Base-by-base conservation (phyloP, 64 coral and sea anemone genomes). In the Anthopleura sola region DNA sequence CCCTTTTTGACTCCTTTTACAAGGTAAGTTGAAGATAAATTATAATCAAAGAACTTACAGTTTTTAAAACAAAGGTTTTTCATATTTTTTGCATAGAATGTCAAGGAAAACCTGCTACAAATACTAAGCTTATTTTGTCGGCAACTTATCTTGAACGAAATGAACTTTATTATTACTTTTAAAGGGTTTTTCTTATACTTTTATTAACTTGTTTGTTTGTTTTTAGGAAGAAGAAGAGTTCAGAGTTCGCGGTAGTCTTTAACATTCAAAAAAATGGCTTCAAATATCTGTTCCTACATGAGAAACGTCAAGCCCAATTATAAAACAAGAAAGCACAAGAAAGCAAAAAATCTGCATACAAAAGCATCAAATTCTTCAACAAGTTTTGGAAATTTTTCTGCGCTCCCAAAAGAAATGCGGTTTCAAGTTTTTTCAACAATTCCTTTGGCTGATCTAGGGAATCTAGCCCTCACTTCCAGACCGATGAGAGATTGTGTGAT, bases 381-480 rank as follows among this genome's bases (percentile, higher is more conserved):
- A 64, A 68, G 83, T 11, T 86, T 95, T 78, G 97, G 97, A 36
- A 58, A 58, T 51, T 90, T 99, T 62, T 81, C 60, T n/a, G 36
- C 85, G 24, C 58, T 99, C 16, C 97, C 97, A 21, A 78, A 85
- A 84, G 97, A 99, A 78, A 86, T 99, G 86, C 85, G 86, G 12
- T 92, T 87, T 51, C 69, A 87, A 37, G 84, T 99, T 28, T 99
- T 94, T 87, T 78, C 87, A 8, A 83, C 80, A 36, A 85, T 92
- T 24, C 87, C 83, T 29, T 89, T 94, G 29, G 86, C 71, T 55
- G 93, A 99, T 36, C 86, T 99, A 39, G 92, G 92, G 21, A 91
- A 91, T 18, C 55, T 99, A 56, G 84, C 89, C 26, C 85, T 99
- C 7, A 81, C 93, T 24, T 99, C 97, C 57, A 92, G 93, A 60